These are phyloP conservation scores for Latheticus oryzae DNA, from an alignment of 2,888 invertebrate species.

Conservation along the genomic window DNA sequence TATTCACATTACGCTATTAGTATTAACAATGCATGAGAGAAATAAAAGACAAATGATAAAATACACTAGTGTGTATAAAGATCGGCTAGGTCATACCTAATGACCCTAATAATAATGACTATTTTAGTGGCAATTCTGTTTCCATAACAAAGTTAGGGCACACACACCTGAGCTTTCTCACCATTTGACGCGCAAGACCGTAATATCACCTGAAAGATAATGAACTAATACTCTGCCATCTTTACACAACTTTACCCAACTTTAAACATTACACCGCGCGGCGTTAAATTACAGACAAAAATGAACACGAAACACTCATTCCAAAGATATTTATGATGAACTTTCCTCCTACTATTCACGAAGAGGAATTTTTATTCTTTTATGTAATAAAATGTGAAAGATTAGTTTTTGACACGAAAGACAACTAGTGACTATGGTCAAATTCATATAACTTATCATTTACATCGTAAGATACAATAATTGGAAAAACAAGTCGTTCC, in stretches of 20 bases:
- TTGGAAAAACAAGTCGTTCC: too few relatives aligned
- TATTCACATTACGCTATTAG: constrained; percentile 21
- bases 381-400: constrained; percentile 31
- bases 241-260: constrained; percentile 60
- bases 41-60: constrained; percentile 22
- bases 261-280: constrained; percentile 53
- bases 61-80: constrained; percentile 33
- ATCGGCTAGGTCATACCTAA: constrained; percentile 58
- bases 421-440: too few relatives aligned
- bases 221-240: constrained; percentile 54
- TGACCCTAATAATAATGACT: constrained; percentile 63
- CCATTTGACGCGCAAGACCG: constrained; percentile 54
- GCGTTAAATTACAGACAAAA: constrained; percentile 56
- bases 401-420: constrained; percentile 13
- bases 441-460: too few relatives aligned
- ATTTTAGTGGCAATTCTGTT: constrained; percentile 63
- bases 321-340: constrained; percentile 49
- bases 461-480: too few relatives aligned
- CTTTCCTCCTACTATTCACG: constrained; percentile 22
- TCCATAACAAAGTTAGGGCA: constrained; percentile 63
- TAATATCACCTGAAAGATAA: constrained; percentile 59
- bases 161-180: constrained; percentile 60
- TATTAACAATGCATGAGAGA: constrained; percentile 30
- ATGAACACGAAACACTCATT: constrained; percentile 57
- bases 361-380: constrained; percentile 23